A percentile compares a stretch with the other conserved stretches of the same genome.
These are phyloP conservation scores for Drosophila cracens DNA, from an alignment of 2,888 invertebrate species.

Conservation along the genomic window DNA sequence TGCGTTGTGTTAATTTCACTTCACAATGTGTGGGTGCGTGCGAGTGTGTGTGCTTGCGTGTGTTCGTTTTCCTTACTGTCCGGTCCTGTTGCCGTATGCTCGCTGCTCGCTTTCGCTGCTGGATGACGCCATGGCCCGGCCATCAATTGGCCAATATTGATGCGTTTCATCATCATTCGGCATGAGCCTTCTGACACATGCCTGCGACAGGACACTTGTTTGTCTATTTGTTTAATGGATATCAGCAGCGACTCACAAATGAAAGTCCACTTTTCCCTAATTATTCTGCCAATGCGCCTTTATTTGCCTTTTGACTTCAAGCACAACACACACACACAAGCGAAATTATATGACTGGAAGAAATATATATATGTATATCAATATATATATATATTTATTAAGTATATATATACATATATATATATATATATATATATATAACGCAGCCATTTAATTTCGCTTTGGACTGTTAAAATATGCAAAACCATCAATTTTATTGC, in stretches of 20 bases:
- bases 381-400: background rate
- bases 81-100: constrained; percentile 21
- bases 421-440: background rate
- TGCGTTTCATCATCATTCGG: constrained; percentile 42
- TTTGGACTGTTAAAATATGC: constrained; percentile 23
- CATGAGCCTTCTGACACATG: constrained; percentile 6
- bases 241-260: constrained; percentile 42
- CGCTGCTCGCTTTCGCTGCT: background rate
- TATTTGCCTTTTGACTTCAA: constrained; percentile 30
- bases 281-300: constrained; percentile 41
- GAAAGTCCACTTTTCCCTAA: constrained; percentile 49
- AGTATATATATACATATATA: background rate
- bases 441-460: constrained; percentile 23
- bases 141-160: constrained; percentile 11
- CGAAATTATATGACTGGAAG: background rate
- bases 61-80: background rate
- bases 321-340: background rate
- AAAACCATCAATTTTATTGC: constrained; percentile 42
- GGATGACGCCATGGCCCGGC: constrained; percentile 49
- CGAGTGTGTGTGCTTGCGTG: background rate
- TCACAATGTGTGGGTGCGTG: constrained; percentile 38
- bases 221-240: constrained; percentile 56
- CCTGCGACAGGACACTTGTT: constrained; percentile 46
- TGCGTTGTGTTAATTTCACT: constrained; percentile 51
- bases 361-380: background rate